Evolutionary conservation across 2,113 vertebrate genomes (phyloP).

Genomic region (Mystacornis crossleyi): DNA sequence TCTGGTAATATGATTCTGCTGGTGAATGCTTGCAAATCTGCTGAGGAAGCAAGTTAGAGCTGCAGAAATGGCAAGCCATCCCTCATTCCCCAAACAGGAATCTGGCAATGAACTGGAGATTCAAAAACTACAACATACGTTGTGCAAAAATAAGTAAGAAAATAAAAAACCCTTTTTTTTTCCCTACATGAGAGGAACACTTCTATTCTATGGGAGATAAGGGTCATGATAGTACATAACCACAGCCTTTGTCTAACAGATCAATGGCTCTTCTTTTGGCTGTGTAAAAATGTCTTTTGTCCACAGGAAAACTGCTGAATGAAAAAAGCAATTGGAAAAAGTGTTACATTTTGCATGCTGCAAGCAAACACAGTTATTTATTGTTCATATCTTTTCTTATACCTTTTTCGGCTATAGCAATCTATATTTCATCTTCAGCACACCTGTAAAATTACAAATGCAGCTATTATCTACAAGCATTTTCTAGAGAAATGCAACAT

Average conservation of each 20-base stretch:
- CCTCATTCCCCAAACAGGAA: constrained; percentile 29
- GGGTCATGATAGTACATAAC: not conserved
- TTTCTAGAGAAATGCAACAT: constrained; percentile 45
- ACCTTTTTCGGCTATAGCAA: constrained; percentile 39
- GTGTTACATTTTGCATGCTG: constrained; percentile 7
- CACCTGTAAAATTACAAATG: constrained; percentile 22
- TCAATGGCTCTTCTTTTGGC: not conserved
- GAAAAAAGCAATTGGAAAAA: constrained; percentile 37
- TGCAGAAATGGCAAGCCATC: constrained; percentile 42
- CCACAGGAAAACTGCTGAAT: constrained; percentile 51
- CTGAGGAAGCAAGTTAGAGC: constrained; percentile 44
- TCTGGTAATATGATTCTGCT: constrained; percentile 47
- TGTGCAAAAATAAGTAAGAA: not conserved
- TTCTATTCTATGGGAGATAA: not conserved
- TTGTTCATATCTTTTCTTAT: constrained; percentile 25
- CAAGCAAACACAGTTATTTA: constrained; percentile 56
- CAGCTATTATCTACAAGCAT: constrained; percentile 36
- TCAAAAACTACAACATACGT: not conserved
- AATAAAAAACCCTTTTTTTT: not conserved
- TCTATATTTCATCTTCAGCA: constrained; percentile 42
- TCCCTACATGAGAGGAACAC: not conserved
- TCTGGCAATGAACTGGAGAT: not conserved
- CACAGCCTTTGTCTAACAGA: constrained; percentile 32
- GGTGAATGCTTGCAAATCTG: not conserved
- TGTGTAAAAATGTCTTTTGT: constrained; percentile 49